phyloP scores from a whole-genome alignment of 2,888 invertebrate species.

The Timema cristinae region DNA sequence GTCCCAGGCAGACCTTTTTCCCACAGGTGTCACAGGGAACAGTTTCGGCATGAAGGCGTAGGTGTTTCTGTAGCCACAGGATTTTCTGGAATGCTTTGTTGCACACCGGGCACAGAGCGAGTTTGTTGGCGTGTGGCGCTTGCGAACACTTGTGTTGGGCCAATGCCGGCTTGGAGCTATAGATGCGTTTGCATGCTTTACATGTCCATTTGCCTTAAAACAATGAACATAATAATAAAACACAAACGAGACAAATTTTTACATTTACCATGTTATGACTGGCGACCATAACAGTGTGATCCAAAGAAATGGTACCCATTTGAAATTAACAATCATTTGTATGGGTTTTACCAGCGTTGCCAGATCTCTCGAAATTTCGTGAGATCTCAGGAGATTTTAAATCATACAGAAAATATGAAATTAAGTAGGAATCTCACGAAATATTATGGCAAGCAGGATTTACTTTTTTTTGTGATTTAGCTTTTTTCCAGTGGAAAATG shows the following conservation, averaged over 20 bases:
- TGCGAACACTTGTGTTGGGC: slow-evolving; percentile 35
- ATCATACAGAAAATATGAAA: too few species aligned
- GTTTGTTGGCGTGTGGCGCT: neutral
- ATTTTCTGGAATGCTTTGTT: slow-evolving; percentile 34
- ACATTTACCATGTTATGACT: too few species aligned
- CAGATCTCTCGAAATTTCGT: too few species aligned
- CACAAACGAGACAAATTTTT: neutral
- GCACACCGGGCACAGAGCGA: slow-evolving; percentile 33
- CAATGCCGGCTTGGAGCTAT: slow-evolving; percentile 38
- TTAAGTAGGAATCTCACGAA: too few species aligned
- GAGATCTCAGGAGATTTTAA: too few species aligned
- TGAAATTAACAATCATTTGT: too few species aligned
- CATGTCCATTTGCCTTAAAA: slow-evolving; percentile 38
- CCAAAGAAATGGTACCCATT: too few species aligned
- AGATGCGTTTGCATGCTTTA: slow-evolving; percentile 40
- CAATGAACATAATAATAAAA: neutral
- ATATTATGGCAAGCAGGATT: too few species aligned
- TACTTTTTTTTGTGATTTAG: too few species aligned
- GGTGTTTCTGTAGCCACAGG: slow-evolving; percentile 35
- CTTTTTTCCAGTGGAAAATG: too few species aligned
- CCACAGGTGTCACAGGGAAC: slow-evolving; percentile 36
- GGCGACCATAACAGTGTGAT: too few species aligned
- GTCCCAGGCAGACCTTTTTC: slow-evolving; percentile 15
- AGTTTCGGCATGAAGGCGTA: slow-evolving; percentile 40
- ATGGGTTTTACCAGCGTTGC: too few species aligned